Evolutionary conservation across 2,797 vertebrate species (phyloP).

Genomic region (Chloroceryle inda): DNA sequence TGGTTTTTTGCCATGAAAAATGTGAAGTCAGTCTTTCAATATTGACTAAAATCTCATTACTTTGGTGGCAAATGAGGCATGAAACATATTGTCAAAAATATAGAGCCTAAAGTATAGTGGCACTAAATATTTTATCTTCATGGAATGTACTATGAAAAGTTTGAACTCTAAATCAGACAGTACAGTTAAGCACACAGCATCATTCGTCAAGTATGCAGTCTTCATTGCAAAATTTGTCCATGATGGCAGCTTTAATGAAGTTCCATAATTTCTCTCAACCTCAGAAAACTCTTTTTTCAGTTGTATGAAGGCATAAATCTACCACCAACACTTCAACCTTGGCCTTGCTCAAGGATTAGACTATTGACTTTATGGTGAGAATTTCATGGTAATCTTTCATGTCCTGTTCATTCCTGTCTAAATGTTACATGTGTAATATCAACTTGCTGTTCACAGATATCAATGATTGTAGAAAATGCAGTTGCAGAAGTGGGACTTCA

Average conservation of each 20-base stretch:
- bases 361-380: slow-evolving; percentile 12
- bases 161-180: slow-evolving; percentile 70
- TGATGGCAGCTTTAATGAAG: slow-evolving; percentile 66
- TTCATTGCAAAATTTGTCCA: slow-evolving; percentile 43
- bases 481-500: neutral
- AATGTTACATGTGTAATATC: neutral
- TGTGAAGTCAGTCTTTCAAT: slow-evolving; percentile 43
- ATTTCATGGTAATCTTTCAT: neutral
- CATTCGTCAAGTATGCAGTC: neutral
- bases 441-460: neutral
- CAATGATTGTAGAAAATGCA: neutral
- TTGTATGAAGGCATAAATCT: slow-evolving; percentile 48
- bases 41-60: slow-evolving; percentile 64
- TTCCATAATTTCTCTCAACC: slow-evolving; percentile 53
- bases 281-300: slow-evolving; percentile 58
- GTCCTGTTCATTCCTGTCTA: neutral
- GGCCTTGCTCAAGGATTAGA: slow-evolving; percentile 36
- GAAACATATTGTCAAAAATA: slow-evolving; percentile 69
- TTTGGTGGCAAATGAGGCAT: slow-evolving; percentile 66
- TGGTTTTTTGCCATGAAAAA: slow-evolving; percentile 56
- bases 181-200: neutral
- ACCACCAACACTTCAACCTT: neutral
- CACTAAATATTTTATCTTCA: slow-evolving; percentile 57
- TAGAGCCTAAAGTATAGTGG: slow-evolving; percentile 30
- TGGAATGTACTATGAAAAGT: slow-evolving; percentile 28